A percentile compares a stretch with the other conserved stretches of the same genome.
These are phyloP conservation scores for Drosophila koepferae DNA, from an alignment of 2,888 invertebrate species.

Conservation along the genomic window DNA sequence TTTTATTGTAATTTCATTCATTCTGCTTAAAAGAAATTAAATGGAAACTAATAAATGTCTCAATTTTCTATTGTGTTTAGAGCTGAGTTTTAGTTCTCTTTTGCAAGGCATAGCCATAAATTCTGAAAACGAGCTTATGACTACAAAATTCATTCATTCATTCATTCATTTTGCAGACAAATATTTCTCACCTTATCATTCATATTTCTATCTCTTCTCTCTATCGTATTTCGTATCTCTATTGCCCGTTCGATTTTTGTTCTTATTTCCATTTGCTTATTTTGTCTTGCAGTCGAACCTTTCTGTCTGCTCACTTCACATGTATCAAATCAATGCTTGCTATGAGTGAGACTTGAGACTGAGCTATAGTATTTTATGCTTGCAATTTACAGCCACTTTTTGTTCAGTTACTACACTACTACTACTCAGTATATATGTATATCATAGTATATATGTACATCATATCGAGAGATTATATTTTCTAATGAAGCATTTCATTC, in stretches of 20 bases:
- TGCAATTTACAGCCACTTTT: background rate
- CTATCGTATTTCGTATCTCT: too few relatives aligned
- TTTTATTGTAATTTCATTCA: background rate
- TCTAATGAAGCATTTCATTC: background rate
- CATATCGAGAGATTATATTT: background rate
- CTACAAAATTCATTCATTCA: background rate
- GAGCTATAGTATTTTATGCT: background rate
- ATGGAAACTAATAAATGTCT: background rate
- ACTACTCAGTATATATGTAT: background rate
- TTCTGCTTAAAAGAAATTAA: background rate
- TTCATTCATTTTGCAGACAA: background rate
- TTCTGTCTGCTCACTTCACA: background rate
- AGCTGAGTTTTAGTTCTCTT: background rate
- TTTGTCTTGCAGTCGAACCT: background rate
- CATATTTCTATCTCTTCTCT: background rate
- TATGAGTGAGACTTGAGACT: background rate
- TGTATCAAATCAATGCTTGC: background rate
- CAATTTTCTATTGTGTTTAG: background rate
- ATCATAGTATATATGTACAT: background rate
- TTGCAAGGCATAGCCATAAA: background rate
- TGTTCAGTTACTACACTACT: background rate
- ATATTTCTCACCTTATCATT: background rate
- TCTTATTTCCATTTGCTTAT: background rate
- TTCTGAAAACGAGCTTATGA: background rate
- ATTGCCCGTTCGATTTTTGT: too few relatives aligned